phyloP scores from a whole-genome alignment of 2,113 vertebrate species.

The Otocyon megalotis region DNA sequence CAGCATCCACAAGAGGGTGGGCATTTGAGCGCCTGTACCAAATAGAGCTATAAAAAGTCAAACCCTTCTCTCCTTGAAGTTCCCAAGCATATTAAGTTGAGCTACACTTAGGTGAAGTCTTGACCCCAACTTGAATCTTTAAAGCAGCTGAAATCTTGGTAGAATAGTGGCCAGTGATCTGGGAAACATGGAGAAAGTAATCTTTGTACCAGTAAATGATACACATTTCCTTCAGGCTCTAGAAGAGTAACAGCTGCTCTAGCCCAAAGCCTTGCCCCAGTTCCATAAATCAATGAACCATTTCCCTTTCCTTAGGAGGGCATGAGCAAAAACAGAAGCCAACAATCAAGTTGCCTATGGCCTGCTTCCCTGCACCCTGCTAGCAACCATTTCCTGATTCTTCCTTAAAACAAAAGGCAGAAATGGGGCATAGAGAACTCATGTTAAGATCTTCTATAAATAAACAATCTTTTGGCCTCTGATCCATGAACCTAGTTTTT shows the following conservation, averaged over 20 bases:
- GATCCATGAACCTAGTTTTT: background rate
- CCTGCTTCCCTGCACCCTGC: background rate
- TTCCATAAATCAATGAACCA: background rate
- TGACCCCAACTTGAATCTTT: background rate
- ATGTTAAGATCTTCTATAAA: background rate
- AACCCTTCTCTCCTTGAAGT: background rate
- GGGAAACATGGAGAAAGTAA: background rate
- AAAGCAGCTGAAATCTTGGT: background rate
- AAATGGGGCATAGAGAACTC: background rate
- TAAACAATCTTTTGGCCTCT: background rate
- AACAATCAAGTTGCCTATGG: background rate
- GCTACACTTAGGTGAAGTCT: background rate
- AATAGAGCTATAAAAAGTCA: background rate
- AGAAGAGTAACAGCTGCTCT: background rate
- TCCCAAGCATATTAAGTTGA: no score
- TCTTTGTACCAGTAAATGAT: background rate
- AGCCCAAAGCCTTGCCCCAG: background rate
- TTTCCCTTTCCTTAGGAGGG: background rate
- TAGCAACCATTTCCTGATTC: background rate
- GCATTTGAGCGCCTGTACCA: background rate
- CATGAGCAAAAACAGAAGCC: background rate
- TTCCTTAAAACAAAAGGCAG: background rate
- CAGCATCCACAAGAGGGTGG: background rate
- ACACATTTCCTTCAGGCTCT: background rate
- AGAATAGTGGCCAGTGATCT: background rate